Base-by-base conservation (phyloP, 2,113 vertebrate species). In the Pardalotus punctatus region DNA sequence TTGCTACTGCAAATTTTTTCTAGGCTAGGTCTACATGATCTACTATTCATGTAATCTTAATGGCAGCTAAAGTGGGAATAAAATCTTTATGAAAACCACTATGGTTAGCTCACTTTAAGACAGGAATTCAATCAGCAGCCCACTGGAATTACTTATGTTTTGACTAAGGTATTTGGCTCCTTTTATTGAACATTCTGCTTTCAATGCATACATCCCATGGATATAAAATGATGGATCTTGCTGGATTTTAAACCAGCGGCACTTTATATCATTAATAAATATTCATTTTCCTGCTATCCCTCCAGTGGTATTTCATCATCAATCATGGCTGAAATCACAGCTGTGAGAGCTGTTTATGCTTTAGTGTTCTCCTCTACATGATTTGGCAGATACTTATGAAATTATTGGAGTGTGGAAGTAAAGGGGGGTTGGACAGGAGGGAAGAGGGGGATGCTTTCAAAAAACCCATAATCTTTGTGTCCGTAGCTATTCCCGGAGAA, bases 201-300 rank as follows among this genome's bases (percentile, higher is more conserved):
- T 95, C 88, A 96, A 85, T 95, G 95, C 93, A 94, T 96, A 95
- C 96, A 94, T 97, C 95, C 92, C 96, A 94, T 98, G 97, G 97
- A 97, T 97, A 96, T 96, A 93, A 98, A 97, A 97, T 98, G 98
- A 98, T 98, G 97, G 97, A 98, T 98, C 96, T 98, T 97, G 92
- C 97, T 96, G 92, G 97, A 97, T 97, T 98, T 97, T 97, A 97
- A 97, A 97, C 91, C 96, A 96, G 93, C 2, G 2, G 97, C 97
- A 98, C 95, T 98, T 97, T 97, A 97, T 97, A 96, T 97, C 97
- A 97, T 98, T 98, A 98, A 98, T 98, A 98, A 98, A 98, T 98
- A 98, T 98, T 98, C 98, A 98, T 98, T 98, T 98, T 98, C 97
- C 86, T 97, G 88, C 97, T 97, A 97, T 98, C 96, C 95, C 95